Evolutionary conservation across 2,888 invertebrate species (phyloP).

Genomic region (Diaprepes abbreviatus): DNA sequence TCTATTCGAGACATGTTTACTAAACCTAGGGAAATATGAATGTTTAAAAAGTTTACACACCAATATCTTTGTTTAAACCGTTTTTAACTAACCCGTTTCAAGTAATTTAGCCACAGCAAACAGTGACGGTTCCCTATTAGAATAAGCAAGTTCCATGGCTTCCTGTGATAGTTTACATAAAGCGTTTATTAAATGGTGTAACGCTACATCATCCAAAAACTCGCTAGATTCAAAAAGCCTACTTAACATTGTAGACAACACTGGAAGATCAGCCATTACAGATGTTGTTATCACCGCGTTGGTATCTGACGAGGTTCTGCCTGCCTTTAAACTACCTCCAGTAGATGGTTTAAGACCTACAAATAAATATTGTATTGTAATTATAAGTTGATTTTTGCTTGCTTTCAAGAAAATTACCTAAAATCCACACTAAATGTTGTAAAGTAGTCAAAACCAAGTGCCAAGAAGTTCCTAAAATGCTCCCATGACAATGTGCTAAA

Average conservation of each 20-base stretch:
- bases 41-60: neutral
- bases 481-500: conserved; percentile 92
- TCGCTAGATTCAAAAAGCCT: conserved; percentile 95
- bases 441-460: conserved; percentile 94
- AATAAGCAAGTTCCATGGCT: conserved; percentile 96
- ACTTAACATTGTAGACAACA: conserved; percentile 90
- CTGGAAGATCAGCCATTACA: conserved; percentile 95
- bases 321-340: conserved; percentile 92
- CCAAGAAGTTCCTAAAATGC: conserved; percentile 94
- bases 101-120: conserved; percentile 98
- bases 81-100: conserved; percentile 82
- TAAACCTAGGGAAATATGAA: conserved; percentile 63
- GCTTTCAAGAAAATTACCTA: conserved; percentile 71
- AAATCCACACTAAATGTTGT: conserved; percentile 94
- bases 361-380: neutral
- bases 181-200: conserved; percentile 97
- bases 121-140: conserved; percentile 94
- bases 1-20: conserved; percentile 95
- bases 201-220: conserved; percentile 91
- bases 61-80: neutral
- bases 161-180: conserved; percentile 96
- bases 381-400: neutral
- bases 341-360: conserved; percentile 89
- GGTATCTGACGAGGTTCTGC: conserved; percentile 82
- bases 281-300: conserved; percentile 94